These are phyloP conservation scores for Hesperophylax magnus DNA, from an alignment of 1,140 invertebrate species.

Conservation along the genomic window DNA sequence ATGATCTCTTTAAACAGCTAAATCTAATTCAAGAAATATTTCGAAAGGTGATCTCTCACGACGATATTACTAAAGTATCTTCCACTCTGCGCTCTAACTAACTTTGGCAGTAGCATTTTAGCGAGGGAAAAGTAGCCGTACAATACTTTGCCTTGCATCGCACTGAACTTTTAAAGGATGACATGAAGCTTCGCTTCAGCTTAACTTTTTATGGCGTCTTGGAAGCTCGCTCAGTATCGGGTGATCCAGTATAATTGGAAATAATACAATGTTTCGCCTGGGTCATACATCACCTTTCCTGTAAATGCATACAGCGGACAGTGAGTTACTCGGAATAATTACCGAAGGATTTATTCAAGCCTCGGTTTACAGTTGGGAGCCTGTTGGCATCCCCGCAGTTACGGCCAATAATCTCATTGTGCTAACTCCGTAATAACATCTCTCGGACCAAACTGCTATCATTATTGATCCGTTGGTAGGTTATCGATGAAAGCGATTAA, in stretches of 20 bases:
- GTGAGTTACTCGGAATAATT: conserved; percentile 31
- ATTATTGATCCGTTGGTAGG: conserved; percentile 43
- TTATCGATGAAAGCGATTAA: conserved; percentile 37
- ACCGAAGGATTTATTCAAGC: conserved; percentile 43
- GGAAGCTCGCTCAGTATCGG: too few relatives aligned
- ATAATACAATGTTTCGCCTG: conserved; percentile 14
- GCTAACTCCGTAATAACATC: conserved; percentile 54
- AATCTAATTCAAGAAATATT: too few relatives aligned
- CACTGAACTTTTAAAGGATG: too few relatives aligned
- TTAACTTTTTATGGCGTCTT: too few relatives aligned
- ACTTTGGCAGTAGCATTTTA: too few relatives aligned
- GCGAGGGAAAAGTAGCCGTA: too few relatives aligned
- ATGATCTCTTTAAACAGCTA: too few relatives aligned
- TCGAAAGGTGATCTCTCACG: too few relatives aligned
- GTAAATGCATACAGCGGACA: conserved; percentile 22
- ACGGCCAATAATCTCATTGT: conserved; percentile 40
- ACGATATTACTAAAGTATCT: too few relatives aligned
- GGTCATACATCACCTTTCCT: conserved; percentile 18
- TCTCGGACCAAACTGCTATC: conserved; percentile 45
- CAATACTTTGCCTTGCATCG: too few relatives aligned
- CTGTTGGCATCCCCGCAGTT: conserved; percentile 38
- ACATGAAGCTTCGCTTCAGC: too few relatives aligned
- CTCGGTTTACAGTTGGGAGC: conserved; percentile 39
- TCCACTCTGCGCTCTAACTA: too few relatives aligned
- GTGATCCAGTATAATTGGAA: conserved; percentile 1